Evolutionary conservation across 2,113 vertebrate species (phyloP).

Genomic region (Sylvietta virens): DNA sequence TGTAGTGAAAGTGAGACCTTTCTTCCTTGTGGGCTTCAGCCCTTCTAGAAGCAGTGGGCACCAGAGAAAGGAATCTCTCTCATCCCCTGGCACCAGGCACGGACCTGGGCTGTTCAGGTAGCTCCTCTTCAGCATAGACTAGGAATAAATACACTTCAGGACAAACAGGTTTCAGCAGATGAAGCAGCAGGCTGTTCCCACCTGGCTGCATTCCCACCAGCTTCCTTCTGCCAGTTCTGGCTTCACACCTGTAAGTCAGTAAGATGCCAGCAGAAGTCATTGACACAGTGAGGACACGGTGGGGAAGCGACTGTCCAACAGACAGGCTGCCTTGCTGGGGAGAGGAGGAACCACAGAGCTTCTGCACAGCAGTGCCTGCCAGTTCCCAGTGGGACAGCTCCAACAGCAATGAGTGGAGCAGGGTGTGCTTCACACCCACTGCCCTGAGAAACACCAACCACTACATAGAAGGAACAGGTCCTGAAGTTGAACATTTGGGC

Average conservation of each 20-base stretch:
- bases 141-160: neutral
- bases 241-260: neutral
- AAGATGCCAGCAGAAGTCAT: neutral
- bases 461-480: neutral
- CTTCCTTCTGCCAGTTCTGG: neutral
- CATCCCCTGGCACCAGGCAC: neutral
- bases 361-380: fast-evolving
- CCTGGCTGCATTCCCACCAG: neutral
- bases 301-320: neutral
- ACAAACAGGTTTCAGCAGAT: neutral
- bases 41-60: neutral
- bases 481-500: neutral
- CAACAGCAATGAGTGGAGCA: neutral
- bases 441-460: neutral
- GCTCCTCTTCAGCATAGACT: neutral
- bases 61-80: neutral
- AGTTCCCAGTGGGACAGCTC: neutral
- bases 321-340: neutral
- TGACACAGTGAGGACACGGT: neutral
- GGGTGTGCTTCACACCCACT: neutral
- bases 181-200: neutral
- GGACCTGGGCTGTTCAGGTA: neutral
- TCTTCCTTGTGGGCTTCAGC: neutral
- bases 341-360: neutral
- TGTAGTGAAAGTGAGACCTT: neutral